Evolutionary conservation across 2,888 invertebrate genomes (phyloP), one percentile per base, ranked within the genome.

Genomic region (Mimachlamys varia): DNA sequence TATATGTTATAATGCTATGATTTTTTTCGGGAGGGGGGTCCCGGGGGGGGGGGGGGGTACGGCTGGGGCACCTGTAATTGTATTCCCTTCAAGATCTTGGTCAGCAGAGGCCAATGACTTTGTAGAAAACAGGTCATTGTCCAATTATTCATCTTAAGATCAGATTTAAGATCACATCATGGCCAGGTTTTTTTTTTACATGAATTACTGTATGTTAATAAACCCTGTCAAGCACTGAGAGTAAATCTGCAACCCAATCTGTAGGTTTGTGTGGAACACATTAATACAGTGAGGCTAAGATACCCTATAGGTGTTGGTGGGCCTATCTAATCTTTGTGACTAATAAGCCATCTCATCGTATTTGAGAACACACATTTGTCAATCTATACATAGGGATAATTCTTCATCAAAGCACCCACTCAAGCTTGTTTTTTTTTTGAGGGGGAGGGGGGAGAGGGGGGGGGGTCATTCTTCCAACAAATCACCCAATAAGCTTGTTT

Each of bases 321-420:
- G 76, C 33, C 62, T 19, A 7, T n/a, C 58, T 22, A 53, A 4
- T 22, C 58, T 58, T 58, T 58, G 58, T 58, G 22, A 76, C 33
- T 33, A 15, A 15, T 76, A 33, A 22, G 22, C 76, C 33, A n/a
- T 53, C 62, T 62, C 7, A 62, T 22, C 0, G n/a, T n/a, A 62
- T 62, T n/a, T n/a, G 62, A 62, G n/a, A 62, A n/a, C 62, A 62
- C 22, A n/a, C 62, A 62, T 62, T 22, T 62, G n/a, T 62, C 62
- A n/a, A 5, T n/a, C 62, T n/a, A 22, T n/a, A 62, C 22, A 62
- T 62, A 1, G 62, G 22, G 33, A 76, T 27, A 76, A 12, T 62
- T 62, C 27, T 27, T 22, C 27, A 33, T n/a, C 19, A 7, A 58
- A 58, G 10, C 58, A 58, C 58, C 58, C 58, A 22, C 58, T 58